A percentile compares a stretch with the other conserved stretches of the same genome.
Conservation (phyloP, 1,140 invertebrate species). For the Grapholita molesta region DNA sequence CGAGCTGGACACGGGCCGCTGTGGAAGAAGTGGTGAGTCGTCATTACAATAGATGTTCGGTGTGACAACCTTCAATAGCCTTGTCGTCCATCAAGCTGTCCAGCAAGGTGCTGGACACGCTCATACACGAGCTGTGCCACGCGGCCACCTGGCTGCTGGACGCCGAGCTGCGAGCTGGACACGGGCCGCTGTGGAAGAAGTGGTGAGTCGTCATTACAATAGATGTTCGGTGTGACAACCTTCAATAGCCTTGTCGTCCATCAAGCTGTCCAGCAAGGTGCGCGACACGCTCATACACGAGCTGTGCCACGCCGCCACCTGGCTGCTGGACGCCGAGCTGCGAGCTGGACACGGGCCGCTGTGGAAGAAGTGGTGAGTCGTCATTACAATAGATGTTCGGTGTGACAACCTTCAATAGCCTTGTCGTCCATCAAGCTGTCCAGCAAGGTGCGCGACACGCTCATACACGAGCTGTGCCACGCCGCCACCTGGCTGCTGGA, state of each 20-base stretch:
- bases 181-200: constrained; percentile 90
- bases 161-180: constrained; percentile 83
- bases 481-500: constrained; percentile 92
- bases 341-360: constrained; percentile 88
- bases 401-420: too few relatives aligned
- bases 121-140: constrained; percentile 96
- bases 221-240: too few relatives aligned
- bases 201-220: too few relatives aligned
- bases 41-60: too few relatives aligned
- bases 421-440: too few relatives aligned
- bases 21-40: constrained; percentile 90
- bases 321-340: constrained; percentile 85
- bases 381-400: too few relatives aligned
- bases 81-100: too few relatives aligned
- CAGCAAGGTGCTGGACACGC: constrained; percentile 90
- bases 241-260: too few relatives aligned
- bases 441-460: constrained; percentile 90
- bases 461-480: constrained; percentile 96
- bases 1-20: constrained; percentile 88
- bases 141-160: constrained; percentile 92
- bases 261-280: too few relatives aligned
- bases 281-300: constrained; percentile 95
- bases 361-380: constrained; percentile 90
- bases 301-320: constrained; percentile 94
- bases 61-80: too few relatives aligned